Base-by-base conservation (phyloP, 2,888 invertebrate species). In the Dysmachus trigonus region DNA sequence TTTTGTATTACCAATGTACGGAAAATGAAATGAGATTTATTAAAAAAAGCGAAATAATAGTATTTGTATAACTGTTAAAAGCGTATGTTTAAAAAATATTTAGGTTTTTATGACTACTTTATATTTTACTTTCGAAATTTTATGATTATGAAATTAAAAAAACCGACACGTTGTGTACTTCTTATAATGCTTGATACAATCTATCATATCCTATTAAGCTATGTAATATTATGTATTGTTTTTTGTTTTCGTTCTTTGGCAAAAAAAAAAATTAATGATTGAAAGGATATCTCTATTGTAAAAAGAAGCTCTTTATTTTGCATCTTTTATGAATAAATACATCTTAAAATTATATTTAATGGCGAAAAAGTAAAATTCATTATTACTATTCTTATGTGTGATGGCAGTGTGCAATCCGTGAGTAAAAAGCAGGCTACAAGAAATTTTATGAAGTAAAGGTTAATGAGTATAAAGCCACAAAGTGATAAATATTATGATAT, bases 221-320 rank as follows among this genome's bases (percentile, higher is more conserved):
- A 85, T 85, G 72, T 83, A 83, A 62, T 72, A 33, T 85, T 74
- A 73, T 74, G 72, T 83, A 71, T n/a, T 83, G 18, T 51, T 83
- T 62, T 51, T 27, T 10, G 18, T 62, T 22, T 22, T 62, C 62
- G 62, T 62, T 62, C 27, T 62, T 62, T 62, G 22, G 62, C 62
- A 22, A 62, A 8, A 62, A 62, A 10, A 10, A 62, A 62, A 8
- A 62, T 22, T 73, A 27, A 15, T n/a, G 15, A 73, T 31, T 73
- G 73, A 27, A 85, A 85, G 31, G n/a, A 18, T 85, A 85, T 72
- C 74, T 72, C 73, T 74, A 22, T 85, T 83, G 27, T 47, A 22
- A 62, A 62, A 62, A 62, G 30, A 47, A 47, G 33, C 47, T 79
- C 79, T 79, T 79, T 76, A 76, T 76, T 76, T 76, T 22, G 76